Base-by-base conservation (phyloP, 2,113 vertebrate genomes). In the Grallaria varia region DNA sequence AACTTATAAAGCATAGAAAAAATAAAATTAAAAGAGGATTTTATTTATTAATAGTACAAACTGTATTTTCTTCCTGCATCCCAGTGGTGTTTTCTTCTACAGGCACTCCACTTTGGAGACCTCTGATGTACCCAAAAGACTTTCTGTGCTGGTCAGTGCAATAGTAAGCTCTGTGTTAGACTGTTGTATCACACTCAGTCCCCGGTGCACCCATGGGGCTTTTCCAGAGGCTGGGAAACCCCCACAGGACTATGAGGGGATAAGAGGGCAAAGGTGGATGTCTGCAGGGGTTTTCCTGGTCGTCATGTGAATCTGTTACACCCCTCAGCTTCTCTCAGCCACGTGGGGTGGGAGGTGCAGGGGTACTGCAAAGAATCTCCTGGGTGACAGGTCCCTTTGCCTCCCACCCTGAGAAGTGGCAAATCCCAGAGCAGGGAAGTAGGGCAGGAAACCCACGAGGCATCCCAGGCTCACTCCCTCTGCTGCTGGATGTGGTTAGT, bases 261-360 rank as follows among this genome's bases (percentile, higher is more conserved):
- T 23, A 23, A 63, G 37, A 39, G 18, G 15, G 3, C 28, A 40
- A 68, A 79, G 21, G n/a, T 3, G 3, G 52, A 18, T 0, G 0
- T 37, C 33, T 1, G 14, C 33, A 8, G 16, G 27, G 23, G 8
- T 1, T 17, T n/a, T 78, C n/a, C 45, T 3, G 2, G 16, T 75
- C 6, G 2, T 47, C 28, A 27, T 16, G 31, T 68, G 58, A n/a
- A 45, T 16, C 37, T 66, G 56, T 47, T 47, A 11, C 30, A 33
- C 15, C 13, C 8, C 27, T 66, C 50, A 52, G n/a, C 37, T 53
- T 14, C 63, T 67, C 16, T n/a, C 64, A 81, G 71, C 20, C 0
- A 0, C 3, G 1, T 3, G 8, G 39, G 35, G n/a, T 13, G 20
- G 9, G 39, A 83, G 67, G 33, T 53, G 30, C 40, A 47, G 44